These are phyloP conservation scores for Bubo bubo DNA, from an alignment of 2,113 vertebrate genomes.

Conservation along the genomic window DNA sequence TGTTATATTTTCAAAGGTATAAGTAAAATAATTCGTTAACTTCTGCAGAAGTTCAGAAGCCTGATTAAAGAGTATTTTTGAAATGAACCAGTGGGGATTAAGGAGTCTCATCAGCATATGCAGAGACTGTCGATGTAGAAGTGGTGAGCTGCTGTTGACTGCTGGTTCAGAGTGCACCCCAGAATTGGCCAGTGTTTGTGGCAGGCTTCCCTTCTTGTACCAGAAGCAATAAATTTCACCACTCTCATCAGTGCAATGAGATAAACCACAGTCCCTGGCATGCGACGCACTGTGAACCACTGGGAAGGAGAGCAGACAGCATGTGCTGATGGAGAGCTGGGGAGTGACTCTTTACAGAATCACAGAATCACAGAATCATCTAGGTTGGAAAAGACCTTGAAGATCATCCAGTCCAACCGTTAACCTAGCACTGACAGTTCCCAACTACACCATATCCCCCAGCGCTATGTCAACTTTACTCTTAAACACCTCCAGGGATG, in stretches of 20 bases:
- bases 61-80: background rate
- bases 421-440: no score
- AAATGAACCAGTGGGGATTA: background rate
- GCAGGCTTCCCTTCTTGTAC: background rate
- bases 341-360: background rate
- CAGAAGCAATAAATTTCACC: background rate
- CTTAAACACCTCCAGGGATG: no score
- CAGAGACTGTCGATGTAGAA: background rate
- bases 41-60: background rate
- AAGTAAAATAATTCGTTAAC: background rate
- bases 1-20: background rate
- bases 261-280: no score
- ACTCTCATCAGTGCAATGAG: background rate
- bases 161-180: background rate
- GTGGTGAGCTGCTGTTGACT: rapidly evolving
- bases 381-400: no score
- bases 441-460: no score
- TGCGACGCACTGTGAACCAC: rapidly evolving
- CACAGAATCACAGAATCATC: no score
- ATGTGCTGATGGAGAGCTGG: rapidly evolving
- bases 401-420: no score
- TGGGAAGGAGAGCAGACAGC: background rate
- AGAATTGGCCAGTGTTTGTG: rapidly evolving
- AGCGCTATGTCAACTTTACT: no score
- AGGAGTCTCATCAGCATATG: background rate